Evolutionary conservation across 2,113 vertebrate genomes (phyloP), one percentile per base, ranked within the genome.

Genomic region (Ammodytes marinus): DNA sequence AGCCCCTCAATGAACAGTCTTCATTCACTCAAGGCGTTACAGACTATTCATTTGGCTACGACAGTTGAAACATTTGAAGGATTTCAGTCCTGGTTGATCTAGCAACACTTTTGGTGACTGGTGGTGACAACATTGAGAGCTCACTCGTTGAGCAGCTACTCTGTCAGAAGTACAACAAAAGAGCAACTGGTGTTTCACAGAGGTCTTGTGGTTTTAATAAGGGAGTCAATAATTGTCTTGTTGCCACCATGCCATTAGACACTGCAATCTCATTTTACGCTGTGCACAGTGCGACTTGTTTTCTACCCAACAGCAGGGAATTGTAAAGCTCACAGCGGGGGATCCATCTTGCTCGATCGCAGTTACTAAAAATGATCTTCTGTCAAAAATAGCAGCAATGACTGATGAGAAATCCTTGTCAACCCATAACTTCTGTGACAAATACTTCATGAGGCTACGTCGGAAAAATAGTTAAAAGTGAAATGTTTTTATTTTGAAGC

Each of bases 401-500:
- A 15, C 15, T 40, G 35, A 54, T 19, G 3, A 19, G 10, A 17
- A 19, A 4, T 54, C n/a, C 8, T 8, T 27, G 53, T 54, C n/a
- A 15, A 37, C 0, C 5, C 12, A 15, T 39, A 15, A 35, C 37
- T 39, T 14, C 4, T 6, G n/a, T 40, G 57, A 59, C 37, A 40
- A 40, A 60, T 17, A n/a, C 50, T 50, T 50, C 8, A 4, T 50
- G 13, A 14, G 0, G n/a, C 50, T 52, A 14, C 50, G 15, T 8
- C 6, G n/a, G 2, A n/a, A n/a, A 7, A n/a, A 52, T 7, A 52
- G 50, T 8, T 17, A 52, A 12, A 8, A 42, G 40, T 15, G 61
- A n/a, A 27, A 58, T 43, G 40, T 19, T 65, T 75, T 66, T 55
- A 65, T 7, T 50, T 14, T 47, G 15, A 76, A 19, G 12, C 13